These are phyloP conservation scores for Numenius arquata DNA, from an alignment of 2,113 vertebrate species.

Conservation along the genomic window DNA sequence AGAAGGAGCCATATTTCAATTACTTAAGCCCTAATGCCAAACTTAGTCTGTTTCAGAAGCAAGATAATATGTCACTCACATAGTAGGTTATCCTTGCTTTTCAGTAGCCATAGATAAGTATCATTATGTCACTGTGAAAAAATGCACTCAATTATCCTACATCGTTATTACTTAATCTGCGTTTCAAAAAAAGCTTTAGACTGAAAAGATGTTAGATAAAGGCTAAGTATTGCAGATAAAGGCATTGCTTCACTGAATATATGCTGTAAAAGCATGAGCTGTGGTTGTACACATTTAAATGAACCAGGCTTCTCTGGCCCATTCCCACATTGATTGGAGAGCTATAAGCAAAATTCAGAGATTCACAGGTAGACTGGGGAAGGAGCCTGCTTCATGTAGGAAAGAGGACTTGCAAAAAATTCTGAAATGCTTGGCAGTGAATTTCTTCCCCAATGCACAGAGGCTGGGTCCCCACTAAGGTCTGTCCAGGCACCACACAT, in stretches of 20 bases:
- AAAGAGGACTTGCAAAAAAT: background rate
- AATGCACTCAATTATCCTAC: constrained; percentile 68
- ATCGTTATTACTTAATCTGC: constrained; percentile 72
- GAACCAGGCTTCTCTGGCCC: background rate
- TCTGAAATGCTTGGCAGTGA: background rate
- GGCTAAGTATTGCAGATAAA: constrained; percentile 55
- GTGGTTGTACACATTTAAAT: constrained; percentile 40
- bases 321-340: background rate
- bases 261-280: constrained; percentile 54
- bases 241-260: constrained; percentile 46
- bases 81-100: constrained; percentile 51
- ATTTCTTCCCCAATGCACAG: fast-evolving
- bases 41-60: constrained; percentile 61
- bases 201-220: constrained; percentile 66
- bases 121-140: constrained; percentile 71
- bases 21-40: constrained; percentile 51
- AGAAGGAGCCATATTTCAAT: constrained; percentile 21
- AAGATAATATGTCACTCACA: constrained; percentile 64
- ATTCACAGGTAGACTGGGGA: background rate
- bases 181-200: constrained; percentile 63
- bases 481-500: background rate
- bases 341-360: background rate
- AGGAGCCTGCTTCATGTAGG: background rate
- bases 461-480: background rate
- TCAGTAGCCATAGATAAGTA: constrained; percentile 65